Percentiles rank a stretch among this genome's conserved stretches.
phyloP scores from a whole-genome alignment of 2,888 invertebrate species.

The Timema cristinae region DNA sequence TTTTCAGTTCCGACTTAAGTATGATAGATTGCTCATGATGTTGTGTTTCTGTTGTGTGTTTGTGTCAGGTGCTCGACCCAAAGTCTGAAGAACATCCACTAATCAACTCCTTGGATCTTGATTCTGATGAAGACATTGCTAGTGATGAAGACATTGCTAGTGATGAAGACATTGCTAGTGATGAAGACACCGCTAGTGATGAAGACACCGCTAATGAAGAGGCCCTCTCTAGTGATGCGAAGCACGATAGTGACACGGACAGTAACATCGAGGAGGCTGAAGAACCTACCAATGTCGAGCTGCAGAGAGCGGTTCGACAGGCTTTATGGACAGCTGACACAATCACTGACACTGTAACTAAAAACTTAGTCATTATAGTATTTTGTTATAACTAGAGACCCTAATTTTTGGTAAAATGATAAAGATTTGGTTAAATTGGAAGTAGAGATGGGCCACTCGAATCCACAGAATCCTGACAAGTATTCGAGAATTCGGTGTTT shows the following conservation, averaged over 20 bases:
- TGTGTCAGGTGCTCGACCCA: constrained; percentile 53
- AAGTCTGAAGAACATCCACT: constrained; percentile 64
- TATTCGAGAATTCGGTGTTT: too few relatives aligned
- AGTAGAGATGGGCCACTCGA: too few relatives aligned
- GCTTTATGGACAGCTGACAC: constrained; percentile 55
- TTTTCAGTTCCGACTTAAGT: too few relatives aligned
- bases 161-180: constrained; percentile 26
- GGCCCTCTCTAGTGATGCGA: constrained; percentile 45
- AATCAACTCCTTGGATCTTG: constrained; percentile 37
- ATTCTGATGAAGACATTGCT: constrained; percentile 29
- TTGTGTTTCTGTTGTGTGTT: constrained; percentile 4
- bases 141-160: constrained; percentile 13
- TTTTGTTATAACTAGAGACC: too few relatives aligned
- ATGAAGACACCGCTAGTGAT: constrained; percentile 6
- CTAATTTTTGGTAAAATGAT: too few relatives aligned
- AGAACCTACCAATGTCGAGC: constrained; percentile 60
- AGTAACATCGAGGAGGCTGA: constrained; percentile 47
- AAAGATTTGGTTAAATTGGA: too few relatives aligned
- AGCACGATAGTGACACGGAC: constrained; percentile 39
- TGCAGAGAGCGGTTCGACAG: constrained; percentile 66
- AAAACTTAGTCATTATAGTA: too few relatives aligned
- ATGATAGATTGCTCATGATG: not conserved
- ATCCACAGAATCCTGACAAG: too few relatives aligned
- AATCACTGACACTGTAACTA: constrained; percentile 50
- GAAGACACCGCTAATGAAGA: constrained; percentile 35